Percentiles rank a stretch among this genome's conserved stretches.
phyloP scores from a whole-genome alignment of 1,140 invertebrate species.

The Drosophila pectinifera region DNA sequence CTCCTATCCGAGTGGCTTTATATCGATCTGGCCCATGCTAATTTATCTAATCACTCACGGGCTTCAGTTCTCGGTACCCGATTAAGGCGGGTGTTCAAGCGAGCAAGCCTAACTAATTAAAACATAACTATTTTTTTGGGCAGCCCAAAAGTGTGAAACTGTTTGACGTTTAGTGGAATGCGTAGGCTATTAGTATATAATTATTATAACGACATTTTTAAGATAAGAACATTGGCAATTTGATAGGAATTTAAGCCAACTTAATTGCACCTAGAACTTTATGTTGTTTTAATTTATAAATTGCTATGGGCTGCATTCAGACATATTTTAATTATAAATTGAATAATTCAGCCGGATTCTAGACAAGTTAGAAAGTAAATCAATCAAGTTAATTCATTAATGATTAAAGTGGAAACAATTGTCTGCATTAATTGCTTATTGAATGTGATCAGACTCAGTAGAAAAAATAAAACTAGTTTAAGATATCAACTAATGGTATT shows the following conservation, averaged over 20 bases:
- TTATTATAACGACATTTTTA: not conserved
- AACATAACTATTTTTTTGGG: constrained; percentile 2
- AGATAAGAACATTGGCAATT: not conserved
- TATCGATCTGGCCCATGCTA: constrained; percentile 47
- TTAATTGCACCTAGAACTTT: no score
- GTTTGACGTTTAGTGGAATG: not conserved
- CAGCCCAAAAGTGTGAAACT: not conserved
- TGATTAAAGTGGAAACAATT: constrained; percentile 10
- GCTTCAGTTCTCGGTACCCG: not conserved
- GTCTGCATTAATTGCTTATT: not conserved
- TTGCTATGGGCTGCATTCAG: not conserved
- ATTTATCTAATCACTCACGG: constrained; percentile 57
- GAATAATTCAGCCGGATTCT: constrained; percentile 1
- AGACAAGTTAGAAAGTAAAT: constrained; percentile 27
- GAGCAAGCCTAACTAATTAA: constrained; percentile 15
- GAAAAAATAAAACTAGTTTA: not conserved
- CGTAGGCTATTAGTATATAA: not conserved
- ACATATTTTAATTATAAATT: not conserved
- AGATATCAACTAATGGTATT: not conserved
- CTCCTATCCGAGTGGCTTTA: constrained; percentile 14
- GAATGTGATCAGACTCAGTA: not conserved
- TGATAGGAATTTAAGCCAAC: not conserved
- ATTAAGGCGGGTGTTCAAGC: constrained; percentile 54
- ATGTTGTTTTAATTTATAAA: not conserved
- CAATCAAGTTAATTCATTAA: constrained; percentile 3